Conservation (phyloP, 1,140 invertebrate genomes). For the Coptotermes formosanus region DNA sequence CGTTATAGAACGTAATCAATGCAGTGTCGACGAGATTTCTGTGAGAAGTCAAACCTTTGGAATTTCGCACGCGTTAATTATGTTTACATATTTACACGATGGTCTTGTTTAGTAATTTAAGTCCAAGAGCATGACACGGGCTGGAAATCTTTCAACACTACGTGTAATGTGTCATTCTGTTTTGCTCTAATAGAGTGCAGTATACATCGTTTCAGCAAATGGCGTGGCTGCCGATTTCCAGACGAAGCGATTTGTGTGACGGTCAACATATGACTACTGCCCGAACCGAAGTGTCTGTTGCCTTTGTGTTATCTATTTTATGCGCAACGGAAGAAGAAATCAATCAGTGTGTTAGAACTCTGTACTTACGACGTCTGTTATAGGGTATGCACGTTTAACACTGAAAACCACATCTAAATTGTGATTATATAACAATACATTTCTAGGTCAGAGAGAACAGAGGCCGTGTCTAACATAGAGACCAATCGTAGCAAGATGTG, state of each 20-base stretch:
- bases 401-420: too few species aligned
- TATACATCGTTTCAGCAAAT: background rate
- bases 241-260: background rate
- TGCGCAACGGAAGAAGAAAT: background rate
- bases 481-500: too few species aligned
- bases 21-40: background rate
- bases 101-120: background rate
- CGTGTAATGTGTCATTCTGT: background rate
- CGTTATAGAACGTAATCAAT: background rate
- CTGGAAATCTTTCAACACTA: background rate
- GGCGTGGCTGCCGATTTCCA: background rate
- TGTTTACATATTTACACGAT: background rate
- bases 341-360: background rate
- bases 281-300: background rate
- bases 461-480: too few species aligned
- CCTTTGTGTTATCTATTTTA: background rate
- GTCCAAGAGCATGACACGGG: background rate
- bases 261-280: background rate
- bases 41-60: background rate
- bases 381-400: too few species aligned
- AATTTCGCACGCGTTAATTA: constrained; percentile 2
- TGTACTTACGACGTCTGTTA: background rate
- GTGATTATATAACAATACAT: too few species aligned
- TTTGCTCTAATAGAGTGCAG: background rate
- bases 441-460: too few species aligned